Conservation (phyloP, 2,888 invertebrate genomes). For the Himalopsyche anomala region DNA sequence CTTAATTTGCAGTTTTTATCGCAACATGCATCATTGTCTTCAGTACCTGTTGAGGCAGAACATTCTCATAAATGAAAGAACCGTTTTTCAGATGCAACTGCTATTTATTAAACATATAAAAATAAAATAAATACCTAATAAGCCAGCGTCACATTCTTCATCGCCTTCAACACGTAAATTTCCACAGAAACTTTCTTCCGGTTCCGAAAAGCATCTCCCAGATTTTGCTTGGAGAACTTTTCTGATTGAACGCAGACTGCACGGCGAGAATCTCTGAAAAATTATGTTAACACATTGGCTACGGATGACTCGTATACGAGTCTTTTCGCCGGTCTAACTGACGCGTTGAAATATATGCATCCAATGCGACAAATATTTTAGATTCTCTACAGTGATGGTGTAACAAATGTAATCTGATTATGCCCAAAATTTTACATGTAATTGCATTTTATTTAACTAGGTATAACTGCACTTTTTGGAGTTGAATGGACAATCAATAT, state of each 20-base stretch:
- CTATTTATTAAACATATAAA: background rate
- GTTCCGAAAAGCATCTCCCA: slow-evolving; percentile 93
- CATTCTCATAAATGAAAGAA: background rate
- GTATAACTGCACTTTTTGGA: no score
- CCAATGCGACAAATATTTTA: no score
- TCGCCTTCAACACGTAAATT: slow-evolving; percentile 96
- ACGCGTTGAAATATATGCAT: no score
- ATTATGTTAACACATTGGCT: no score
- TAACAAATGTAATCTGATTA: no score
- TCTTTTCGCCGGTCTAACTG: no score
- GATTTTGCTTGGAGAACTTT: slow-evolving; percentile 96
- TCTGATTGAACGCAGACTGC: slow-evolving; percentile 93
- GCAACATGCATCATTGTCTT: slow-evolving; percentile 95
- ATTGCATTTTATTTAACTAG: no score
- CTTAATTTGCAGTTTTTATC: slow-evolving; percentile 93
- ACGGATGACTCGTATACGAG: no score
- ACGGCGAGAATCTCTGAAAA: slow-evolving; percentile 93
- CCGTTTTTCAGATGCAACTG: background rate
- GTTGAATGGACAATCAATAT: no score
- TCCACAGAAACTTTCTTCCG: slow-evolving; percentile 97
- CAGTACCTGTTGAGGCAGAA: slow-evolving; percentile 77
- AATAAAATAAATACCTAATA: slow-evolving; percentile 80
- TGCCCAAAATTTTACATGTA: no score
- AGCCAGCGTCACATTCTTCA: slow-evolving; percentile 97
- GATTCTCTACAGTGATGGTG: no score